Conservation (phyloP, 2,113 vertebrate genomes). For the Heteronetta atricapilla region DNA sequence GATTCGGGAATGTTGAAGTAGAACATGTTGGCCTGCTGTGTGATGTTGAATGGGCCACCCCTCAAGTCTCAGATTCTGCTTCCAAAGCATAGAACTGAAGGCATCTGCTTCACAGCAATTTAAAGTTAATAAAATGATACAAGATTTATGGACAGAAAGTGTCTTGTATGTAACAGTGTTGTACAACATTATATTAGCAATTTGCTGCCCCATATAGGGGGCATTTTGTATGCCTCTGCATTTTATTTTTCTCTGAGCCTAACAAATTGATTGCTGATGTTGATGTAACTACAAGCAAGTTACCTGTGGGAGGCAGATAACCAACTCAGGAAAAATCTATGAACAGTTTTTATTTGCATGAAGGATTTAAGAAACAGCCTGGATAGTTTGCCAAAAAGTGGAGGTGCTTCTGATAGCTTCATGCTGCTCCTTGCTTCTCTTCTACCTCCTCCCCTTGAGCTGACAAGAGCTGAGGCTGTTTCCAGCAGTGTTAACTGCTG, state of each 20-base stretch:
- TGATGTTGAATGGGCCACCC: not conserved
- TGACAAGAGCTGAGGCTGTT: not conserved
- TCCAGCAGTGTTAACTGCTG: accelerated
- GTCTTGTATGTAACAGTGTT: not conserved
- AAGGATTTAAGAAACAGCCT: not conserved
- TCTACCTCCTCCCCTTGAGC: not conserved
- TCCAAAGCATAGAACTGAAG: not conserved
- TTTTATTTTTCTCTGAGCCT: not conserved
- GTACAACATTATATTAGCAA: not conserved
- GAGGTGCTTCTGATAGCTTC: not conserved
- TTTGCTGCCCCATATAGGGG: not conserved
- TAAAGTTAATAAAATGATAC: not conserved
- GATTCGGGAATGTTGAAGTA: not conserved
- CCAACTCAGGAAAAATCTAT: not conserved
- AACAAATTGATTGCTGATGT: not conserved
- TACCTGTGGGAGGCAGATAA: not conserved
- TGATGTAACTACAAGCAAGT: not conserved
- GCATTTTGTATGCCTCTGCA: not conserved
- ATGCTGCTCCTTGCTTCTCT: not conserved
- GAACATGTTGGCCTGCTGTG: not conserved
- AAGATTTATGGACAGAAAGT: not conserved
- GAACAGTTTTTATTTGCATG: not conserved
- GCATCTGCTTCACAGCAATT: not conserved
- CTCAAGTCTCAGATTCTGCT: not conserved
- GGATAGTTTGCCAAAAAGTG: not conserved